Base-by-base conservation (phyloP, 2,113 vertebrate genomes). In the Anser cygnoides region DNA sequence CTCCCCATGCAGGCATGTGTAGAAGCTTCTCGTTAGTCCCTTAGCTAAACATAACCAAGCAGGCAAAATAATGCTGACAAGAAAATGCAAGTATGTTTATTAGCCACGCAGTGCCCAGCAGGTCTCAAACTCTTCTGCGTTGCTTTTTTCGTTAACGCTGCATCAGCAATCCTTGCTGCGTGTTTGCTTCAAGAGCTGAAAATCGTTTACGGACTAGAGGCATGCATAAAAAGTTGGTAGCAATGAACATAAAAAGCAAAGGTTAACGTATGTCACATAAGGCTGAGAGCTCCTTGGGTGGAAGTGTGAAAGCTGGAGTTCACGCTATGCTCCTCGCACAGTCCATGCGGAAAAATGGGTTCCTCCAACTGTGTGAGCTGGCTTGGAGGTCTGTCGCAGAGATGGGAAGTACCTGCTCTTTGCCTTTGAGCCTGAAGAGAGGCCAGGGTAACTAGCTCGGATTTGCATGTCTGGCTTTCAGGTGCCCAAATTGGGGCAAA, bases 1-100 rank as follows among this genome's bases (percentile, higher is more conserved):
- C 82, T 96, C 79, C 83, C 84, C 37, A 22, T 92, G 94, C 92
- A 96, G 87, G 84, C 95, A 94, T 93, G 91, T 95, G 62, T 90
- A 89, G 90, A 91, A 91, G 91, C 94, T 80, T 93, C 93, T 89
- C 23, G 3, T 86, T 49, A 86, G 91, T 62, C 86, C 76, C 43
- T 84, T 77, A 63, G 50, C 63, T 54, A 59, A 95, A 95, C 29
- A 39, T 43, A 86, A 95, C 79, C 85, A 55, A 85, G 84, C 28
- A 92, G 92, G 72, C 37, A 93, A 86, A 93, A 84, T 77, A 86
- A 88, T 18, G 61, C 76, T 90, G 90, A 79, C 68, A 90, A 65
- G 68, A 89, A 92, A 90, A 88, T 18, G 10, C 46, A 84, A 0
- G 37, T 33, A 2, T 59, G 75, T 92, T 92, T 94, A 73, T 89